A percentile compares a stretch with the other conserved stretches of the same genome.
Evolutionary conservation across 1,140 invertebrate genomes (phyloP).

Genomic region (Psilanteris sp.): DNA sequence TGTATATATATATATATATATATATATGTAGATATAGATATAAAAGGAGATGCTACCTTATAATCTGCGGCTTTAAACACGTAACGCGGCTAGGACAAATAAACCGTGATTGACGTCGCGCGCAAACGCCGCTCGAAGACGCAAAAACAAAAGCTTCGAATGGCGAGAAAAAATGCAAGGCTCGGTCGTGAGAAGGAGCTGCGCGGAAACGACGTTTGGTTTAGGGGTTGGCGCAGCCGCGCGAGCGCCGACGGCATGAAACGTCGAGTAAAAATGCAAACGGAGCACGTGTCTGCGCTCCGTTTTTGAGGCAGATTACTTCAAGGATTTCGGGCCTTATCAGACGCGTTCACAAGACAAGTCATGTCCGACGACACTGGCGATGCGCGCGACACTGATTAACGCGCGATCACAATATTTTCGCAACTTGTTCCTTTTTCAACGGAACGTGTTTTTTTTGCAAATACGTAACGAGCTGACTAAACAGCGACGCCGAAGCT

Average conservation of each 20-base stretch:
- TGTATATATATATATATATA: no score
- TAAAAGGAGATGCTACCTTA: conserved; percentile 42
- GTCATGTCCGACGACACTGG: conserved; percentile 20
- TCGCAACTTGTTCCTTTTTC: conserved; percentile 20
- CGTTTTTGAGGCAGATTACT: conserved; percentile 29
- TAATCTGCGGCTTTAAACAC: conserved; percentile 18
- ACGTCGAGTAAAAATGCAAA: conserved; percentile 24
- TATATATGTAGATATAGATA: no score
- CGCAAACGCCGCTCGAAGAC: conserved; percentile 37
- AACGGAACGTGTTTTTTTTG: conserved; percentile 36
- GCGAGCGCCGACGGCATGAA: conserved; percentile 1
- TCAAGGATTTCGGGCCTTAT: conserved; percentile 37
- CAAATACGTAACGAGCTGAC: conserved; percentile 40
- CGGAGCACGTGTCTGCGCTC: conserved; percentile 17
- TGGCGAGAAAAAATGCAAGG: conserved; percentile 2
- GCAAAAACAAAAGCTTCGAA: neutral
- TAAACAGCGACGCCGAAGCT: conserved; percentile 12
- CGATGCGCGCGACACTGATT: conserved; percentile 26
- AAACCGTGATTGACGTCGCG: conserved; percentile 36
- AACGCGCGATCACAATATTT: conserved; percentile 30
- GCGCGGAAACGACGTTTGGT: neutral
- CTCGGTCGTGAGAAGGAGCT: neutral
- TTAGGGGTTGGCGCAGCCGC: neutral
- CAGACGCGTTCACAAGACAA: conserved; percentile 26
- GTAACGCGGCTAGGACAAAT: conserved; percentile 55